Conservation (phyloP, 2,113 vertebrate genomes). For the Cariama cristata region DNA sequence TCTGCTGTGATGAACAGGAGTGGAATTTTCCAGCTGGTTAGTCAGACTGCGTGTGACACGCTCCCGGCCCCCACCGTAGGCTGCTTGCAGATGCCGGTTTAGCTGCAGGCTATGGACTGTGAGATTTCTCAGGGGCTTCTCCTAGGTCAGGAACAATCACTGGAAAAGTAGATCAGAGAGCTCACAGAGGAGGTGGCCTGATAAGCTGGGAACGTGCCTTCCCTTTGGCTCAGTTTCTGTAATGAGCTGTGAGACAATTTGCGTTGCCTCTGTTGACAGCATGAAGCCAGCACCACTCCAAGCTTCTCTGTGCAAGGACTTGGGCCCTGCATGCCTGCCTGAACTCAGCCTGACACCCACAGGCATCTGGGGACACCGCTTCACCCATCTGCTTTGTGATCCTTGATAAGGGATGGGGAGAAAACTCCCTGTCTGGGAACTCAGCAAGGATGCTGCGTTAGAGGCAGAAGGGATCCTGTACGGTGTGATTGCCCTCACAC, state of each 20-base stretch:
- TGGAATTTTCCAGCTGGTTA: conserved; percentile 61
- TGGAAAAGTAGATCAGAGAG: conserved; percentile 68
- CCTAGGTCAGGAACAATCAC: conserved; percentile 66
- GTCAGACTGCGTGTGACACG: background rate
- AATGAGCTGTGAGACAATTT: conserved; percentile 42
- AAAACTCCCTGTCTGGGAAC: background rate
- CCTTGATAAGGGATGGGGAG: background rate
- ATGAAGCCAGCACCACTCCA: background rate
- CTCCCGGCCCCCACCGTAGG: background rate
- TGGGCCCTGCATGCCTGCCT: background rate
- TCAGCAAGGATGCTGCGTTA: background rate
- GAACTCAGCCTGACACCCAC: background rate
- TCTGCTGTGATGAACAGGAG: background rate
- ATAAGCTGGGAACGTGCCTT: conserved; percentile 60
- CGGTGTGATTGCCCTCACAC: accelerated
- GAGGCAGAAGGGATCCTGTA: background rate
- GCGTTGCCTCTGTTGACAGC: background rate
- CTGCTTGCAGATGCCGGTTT: conserved; percentile 1
- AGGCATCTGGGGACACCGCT: background rate
- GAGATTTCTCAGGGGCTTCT: conserved; percentile 71
- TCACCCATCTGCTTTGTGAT: background rate
- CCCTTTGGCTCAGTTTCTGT: conserved; percentile 62
- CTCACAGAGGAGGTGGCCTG: conserved; percentile 73
- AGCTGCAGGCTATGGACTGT: conserved; percentile 43
- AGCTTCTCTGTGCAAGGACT: background rate